These are phyloP conservation scores for Phaedon cochleariae DNA, from an alignment of 2,888 invertebrate species.

Conservation along the genomic window DNA sequence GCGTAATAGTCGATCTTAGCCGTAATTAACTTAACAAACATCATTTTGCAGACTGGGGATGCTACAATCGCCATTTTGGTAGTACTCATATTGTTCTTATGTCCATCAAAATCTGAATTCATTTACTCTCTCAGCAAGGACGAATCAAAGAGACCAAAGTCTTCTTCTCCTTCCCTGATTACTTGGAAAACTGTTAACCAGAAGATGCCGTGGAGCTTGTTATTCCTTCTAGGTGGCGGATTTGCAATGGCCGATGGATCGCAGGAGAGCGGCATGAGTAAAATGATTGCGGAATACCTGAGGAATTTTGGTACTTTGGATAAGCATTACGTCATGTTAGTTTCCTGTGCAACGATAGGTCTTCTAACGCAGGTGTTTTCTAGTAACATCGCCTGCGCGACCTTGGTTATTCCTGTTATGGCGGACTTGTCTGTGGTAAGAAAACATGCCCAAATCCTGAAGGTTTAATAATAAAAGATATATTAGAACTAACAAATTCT, in stretches of 20 bases:
- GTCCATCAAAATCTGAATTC: constrained; percentile 84
- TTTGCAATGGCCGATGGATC: constrained; percentile 90
- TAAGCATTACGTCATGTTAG: constrained; percentile 72
- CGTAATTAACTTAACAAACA: no score
- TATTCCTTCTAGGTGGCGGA: constrained; percentile 88
- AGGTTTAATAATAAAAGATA: constrained; percentile 22
- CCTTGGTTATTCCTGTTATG: constrained; percentile 84
- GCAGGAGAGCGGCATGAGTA: constrained; percentile 74
- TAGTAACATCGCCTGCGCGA: constrained; percentile 90
- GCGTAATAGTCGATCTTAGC: no score
- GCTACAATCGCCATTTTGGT: constrained; percentile 85
- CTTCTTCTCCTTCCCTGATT: constrained; percentile 74
- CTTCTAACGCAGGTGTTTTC: constrained; percentile 84
- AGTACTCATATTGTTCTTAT: constrained; percentile 81
- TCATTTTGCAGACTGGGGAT: constrained; percentile 73
- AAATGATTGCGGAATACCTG: constrained; percentile 76
- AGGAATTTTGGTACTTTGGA: constrained; percentile 71
- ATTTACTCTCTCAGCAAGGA: constrained; percentile 71
- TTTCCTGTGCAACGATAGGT: constrained; percentile 80
- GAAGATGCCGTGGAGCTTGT: constrained; percentile 89
- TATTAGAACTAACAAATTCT: neutral
- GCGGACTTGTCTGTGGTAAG: constrained; percentile 73
- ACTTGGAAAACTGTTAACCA: constrained; percentile 88
- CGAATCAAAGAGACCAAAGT: constrained; percentile 68
- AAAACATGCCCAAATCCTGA: neutral